Conservation (phyloP, 2,888 invertebrate species). For the Incurvaria masculella region DNA sequence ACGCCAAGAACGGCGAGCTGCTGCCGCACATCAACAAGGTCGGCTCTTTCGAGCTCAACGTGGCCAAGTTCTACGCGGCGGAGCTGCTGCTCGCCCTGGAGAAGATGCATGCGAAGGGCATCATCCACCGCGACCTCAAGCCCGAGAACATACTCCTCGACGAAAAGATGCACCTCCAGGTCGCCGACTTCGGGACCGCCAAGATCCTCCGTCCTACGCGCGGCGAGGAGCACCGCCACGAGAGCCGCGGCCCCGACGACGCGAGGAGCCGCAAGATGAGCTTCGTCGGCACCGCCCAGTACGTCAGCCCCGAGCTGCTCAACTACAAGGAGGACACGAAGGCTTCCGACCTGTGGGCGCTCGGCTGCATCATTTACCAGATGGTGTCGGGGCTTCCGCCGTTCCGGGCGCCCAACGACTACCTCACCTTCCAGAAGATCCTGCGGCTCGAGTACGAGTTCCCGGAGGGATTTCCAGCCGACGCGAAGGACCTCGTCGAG, state of each 20-base stretch:
- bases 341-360: conserved; percentile 94
- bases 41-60: conserved; percentile 84
- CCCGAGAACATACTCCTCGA: conserved; percentile 97
- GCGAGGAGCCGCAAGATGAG: conserved; percentile 65
- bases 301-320: conserved; percentile 96
- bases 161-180: conserved; percentile 93
- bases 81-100: conserved; percentile 92
- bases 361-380: conserved; percentile 96
- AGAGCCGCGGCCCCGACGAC: conserved; percentile 18
- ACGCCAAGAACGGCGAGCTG: conserved; percentile 94
- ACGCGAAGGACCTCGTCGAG: conserved; percentile 85
- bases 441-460: conserved; percentile 86
- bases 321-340: conserved; percentile 72
- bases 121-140: conserved; percentile 95
- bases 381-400: conserved; percentile 93
- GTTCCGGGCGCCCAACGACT: conserved; percentile 90
- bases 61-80: conserved; percentile 91
- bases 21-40: conserved; percentile 88
- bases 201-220: conserved; percentile 64
- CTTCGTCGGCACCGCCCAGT: conserved; percentile 98
- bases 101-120: conserved; percentile 81
- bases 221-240: conserved; percentile 28
- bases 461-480: conserved; percentile 84
- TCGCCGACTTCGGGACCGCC: conserved; percentile 97
- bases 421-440: conserved; percentile 95